phyloP scores from a whole-genome alignment of 2,113 vertebrate species.

The Labeo rohita region DNA sequence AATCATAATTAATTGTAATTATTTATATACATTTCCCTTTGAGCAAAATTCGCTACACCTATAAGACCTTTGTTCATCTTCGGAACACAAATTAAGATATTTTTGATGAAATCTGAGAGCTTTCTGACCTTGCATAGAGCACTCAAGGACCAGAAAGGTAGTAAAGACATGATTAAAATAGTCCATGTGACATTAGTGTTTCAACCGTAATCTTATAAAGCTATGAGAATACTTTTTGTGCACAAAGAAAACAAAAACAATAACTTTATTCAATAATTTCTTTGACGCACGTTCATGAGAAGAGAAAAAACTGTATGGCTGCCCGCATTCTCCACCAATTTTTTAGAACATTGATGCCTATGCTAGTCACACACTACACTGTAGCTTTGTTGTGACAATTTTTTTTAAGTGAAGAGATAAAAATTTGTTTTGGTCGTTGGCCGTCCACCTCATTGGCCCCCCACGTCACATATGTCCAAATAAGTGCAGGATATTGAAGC shows the following conservation, averaged over 20 bases:
- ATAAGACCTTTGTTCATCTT: neutral
- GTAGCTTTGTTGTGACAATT: neutral
- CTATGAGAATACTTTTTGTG: neutral
- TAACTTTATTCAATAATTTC: too few relatives aligned
- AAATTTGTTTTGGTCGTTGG: conserved; percentile 57
- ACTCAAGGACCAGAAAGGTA: neutral
- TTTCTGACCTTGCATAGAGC: neutral
- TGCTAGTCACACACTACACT: neutral
- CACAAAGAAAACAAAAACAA: neutral
- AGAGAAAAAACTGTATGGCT: too few relatives aligned
- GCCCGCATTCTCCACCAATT: neutral
- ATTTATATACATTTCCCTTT: too few relatives aligned
- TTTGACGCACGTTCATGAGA: neutral
- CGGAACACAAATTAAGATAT: neutral
- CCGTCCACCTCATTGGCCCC: conserved; percentile 46
- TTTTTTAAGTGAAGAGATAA: neutral
- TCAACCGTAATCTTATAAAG: neutral
- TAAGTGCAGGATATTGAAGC: conserved; percentile 69
- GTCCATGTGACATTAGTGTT: too few relatives aligned
- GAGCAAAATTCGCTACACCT: too few relatives aligned
- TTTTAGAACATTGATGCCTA: neutral
- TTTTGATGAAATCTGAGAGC: neutral
- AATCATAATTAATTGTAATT: too few relatives aligned
- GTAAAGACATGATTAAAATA: neutral
- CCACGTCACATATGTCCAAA: conserved; percentile 62